phyloP scores from a whole-genome alignment of 2,113 vertebrate genomes.

The Todiramphus chloris region DNA sequence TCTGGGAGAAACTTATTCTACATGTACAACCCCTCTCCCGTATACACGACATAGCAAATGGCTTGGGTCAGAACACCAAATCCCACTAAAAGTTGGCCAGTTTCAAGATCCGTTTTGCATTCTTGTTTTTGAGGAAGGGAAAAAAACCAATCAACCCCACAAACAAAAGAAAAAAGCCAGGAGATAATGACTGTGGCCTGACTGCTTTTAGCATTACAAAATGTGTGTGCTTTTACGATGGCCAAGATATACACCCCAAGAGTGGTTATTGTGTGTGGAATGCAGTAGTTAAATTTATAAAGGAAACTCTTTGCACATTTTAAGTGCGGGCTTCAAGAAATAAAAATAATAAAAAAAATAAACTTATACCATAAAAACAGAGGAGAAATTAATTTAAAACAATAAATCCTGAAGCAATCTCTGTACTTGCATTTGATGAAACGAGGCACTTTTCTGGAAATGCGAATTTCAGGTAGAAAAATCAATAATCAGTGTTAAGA shows the following conservation, averaged over 20 bases:
- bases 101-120: conserved; percentile 34
- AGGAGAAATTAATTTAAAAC: neutral
- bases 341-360: neutral
- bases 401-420: neutral
- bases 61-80: conserved; percentile 33
- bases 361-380: neutral
- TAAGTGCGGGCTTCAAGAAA: neutral
- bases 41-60: neutral
- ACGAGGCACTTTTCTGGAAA: neutral
- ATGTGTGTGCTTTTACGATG: neutral
- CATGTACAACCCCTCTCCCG: neutral
- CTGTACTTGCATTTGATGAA: neutral
- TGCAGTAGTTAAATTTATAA: conserved; percentile 47
- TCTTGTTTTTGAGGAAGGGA: neutral
- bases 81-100: neutral
- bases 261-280: neutral
- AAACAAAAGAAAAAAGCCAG: neutral
- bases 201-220: conserved; percentile 48
- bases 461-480: neutral
- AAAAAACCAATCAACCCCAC: too few relatives aligned
- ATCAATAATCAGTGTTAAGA: neutral
- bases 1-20: conserved; percentile 43
- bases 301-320: conserved; percentile 7
- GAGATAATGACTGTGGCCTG: conserved; percentile 15
- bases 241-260: conserved; percentile 49